Percentiles rank a stretch among this genome's conserved stretches.
Conservation (phyloP, 1,140 invertebrate genomes). For the Sminthurides bifidus region DNA sequence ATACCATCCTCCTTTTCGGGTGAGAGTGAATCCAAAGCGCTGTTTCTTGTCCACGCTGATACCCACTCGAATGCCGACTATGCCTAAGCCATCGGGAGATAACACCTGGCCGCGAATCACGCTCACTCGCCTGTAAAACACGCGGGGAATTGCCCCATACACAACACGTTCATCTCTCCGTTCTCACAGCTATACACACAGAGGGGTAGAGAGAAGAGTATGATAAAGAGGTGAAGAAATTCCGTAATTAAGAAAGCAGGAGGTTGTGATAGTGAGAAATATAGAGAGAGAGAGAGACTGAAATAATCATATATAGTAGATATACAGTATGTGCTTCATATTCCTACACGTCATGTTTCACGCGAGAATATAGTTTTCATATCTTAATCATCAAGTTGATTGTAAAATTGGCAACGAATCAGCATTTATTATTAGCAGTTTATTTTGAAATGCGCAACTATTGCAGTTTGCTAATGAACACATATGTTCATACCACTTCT, state of each 20-base stretch:
- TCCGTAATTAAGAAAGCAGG: constrained; percentile 8
- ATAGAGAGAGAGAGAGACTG: constrained; percentile 23
- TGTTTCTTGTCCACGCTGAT: constrained; percentile 84
- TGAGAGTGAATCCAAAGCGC: constrained; percentile 90
- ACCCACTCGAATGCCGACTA: constrained; percentile 82
- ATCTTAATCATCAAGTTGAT: no score
- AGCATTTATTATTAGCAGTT: no score
- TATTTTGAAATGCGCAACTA: no score
- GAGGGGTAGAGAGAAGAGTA: constrained; percentile 2
- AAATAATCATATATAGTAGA: no score
- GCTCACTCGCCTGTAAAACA: constrained; percentile 74
- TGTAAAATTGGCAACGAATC: no score
- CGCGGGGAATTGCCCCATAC: constrained; percentile 17
- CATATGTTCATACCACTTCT: no score
- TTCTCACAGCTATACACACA: constrained; percentile 9
- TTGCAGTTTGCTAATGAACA: no score
- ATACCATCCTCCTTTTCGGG: constrained; percentile 87
- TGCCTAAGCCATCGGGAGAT: constrained; percentile 79
- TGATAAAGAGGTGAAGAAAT: constrained; percentile 14
- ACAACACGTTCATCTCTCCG: constrained; percentile 23
- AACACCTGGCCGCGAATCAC: constrained; percentile 95
- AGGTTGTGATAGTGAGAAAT: no score
- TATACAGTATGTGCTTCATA: constrained; percentile 2
- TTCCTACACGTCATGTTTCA: no score
- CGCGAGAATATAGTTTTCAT: no score